Percentiles rank a stretch among this genome's conserved stretches.
Conservation (phyloP, 2,888 invertebrate species). For the Kuschelorhynchus macadamiae region DNA sequence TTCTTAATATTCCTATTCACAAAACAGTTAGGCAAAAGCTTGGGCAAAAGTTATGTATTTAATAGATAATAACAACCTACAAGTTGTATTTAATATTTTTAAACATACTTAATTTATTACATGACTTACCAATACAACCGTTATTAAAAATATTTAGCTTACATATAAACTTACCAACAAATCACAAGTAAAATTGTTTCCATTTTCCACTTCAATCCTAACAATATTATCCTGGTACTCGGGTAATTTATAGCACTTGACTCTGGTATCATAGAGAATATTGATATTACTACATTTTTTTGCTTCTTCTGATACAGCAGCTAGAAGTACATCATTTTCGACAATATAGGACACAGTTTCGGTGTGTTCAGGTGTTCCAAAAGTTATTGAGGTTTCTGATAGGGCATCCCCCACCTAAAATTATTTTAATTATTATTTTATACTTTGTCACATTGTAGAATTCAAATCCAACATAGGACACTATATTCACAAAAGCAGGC, state of each 20-base stretch:
- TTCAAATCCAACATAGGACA: too few species aligned
- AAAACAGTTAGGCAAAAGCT: too few species aligned
- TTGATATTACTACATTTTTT: constrained; percentile 73
- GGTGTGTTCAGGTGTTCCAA: constrained; percentile 80
- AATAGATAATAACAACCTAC: too few species aligned
- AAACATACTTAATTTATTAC: too few species aligned
- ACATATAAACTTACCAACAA: constrained; percentile 75
- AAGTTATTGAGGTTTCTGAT: constrained; percentile 90
- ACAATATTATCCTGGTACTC: constrained; percentile 63
- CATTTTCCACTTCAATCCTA: constrained; percentile 76
- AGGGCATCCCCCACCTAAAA: constrained; percentile 92
- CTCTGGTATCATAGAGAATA: constrained; percentile 79
- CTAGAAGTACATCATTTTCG: constrained; percentile 91
- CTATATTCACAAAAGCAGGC: too few species aligned
- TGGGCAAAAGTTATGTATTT: too few species aligned
- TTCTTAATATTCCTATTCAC: too few species aligned
- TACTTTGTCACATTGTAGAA: too few species aligned
- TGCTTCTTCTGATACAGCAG: constrained; percentile 77
- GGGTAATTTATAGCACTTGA: constrained; percentile 76
- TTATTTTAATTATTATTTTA: constrained; percentile 6
- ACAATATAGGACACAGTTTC: constrained; percentile 91
- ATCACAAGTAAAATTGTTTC: constrained; percentile 76
- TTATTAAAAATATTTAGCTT: too few species aligned
- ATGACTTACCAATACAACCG: too few species aligned
- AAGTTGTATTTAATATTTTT: too few species aligned